Evolutionary conservation across 2,797 vertebrate species (phyloP).

Genomic region (Anguilla megastoma): DNA sequence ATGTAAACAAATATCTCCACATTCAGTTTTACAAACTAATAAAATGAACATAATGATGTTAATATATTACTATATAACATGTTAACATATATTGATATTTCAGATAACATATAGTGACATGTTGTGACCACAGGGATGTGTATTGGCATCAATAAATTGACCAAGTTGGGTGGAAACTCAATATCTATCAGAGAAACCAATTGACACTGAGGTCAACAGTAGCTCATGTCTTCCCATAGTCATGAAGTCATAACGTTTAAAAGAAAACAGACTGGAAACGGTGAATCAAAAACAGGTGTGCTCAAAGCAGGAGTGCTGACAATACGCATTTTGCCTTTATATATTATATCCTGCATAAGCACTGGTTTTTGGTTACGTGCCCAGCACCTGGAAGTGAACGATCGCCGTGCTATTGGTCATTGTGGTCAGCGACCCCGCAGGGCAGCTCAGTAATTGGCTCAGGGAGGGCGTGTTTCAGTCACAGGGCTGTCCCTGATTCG

Average conservation of each 20-base stretch:
- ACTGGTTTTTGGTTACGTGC: neutral
- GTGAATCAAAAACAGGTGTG: neutral
- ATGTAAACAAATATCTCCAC: neutral
- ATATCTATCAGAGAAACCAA: conserved; percentile 16
- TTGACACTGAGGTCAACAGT: neutral
- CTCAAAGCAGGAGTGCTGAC: neutral
- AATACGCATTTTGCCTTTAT: no score
- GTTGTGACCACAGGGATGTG: neutral
- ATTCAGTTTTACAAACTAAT: neutral
- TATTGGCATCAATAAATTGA: conserved; percentile 10
- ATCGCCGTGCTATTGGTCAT: neutral
- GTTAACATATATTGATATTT: neutral
- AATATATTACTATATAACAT: no score
- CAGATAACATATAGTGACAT: neutral
- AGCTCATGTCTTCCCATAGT: neutral
- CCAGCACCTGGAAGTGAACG: neutral
- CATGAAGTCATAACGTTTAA: neutral
- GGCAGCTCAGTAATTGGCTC: neutral
- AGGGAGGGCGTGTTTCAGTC: neutral
- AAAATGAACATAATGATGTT: no score
- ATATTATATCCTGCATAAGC: neutral
- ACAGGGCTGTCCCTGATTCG: neutral
- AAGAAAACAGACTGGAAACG: neutral
- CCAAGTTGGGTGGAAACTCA: neutral
- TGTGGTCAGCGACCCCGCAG: neutral